A percentile compares a stretch with the other conserved stretches of the same genome.
Evolutionary conservation across 53 echinoderm and acorn worm species (phyloP).

Genomic region (Echinarachnius parma): DNA sequence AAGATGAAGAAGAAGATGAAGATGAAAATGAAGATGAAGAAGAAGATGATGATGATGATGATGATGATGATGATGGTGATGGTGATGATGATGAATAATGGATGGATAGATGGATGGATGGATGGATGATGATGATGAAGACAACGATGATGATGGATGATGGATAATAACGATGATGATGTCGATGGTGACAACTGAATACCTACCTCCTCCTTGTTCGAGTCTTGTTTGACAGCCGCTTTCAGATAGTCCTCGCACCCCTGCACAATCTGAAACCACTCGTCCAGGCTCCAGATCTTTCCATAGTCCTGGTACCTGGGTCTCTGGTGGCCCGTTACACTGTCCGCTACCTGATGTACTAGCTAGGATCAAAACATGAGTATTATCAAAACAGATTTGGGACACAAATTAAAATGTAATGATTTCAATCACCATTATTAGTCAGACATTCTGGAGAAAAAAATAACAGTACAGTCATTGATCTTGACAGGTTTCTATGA

Average conservation of each 20-base stretch:
- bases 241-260: conserved; percentile 64
- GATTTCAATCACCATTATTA: too few relatives aligned
- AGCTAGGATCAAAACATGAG: too few relatives aligned
- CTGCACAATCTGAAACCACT: conserved; percentile 72
- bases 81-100: neutral
- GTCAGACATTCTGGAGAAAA: too few relatives aligned
- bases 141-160: neutral
- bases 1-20: too few relatives aligned
- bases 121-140: neutral
- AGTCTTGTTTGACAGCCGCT: conserved; percentile 52
- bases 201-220: conserved; percentile 62
- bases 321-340: conserved; percentile 59
- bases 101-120: neutral
- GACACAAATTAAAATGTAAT: too few relatives aligned
- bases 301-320: conserved; percentile 82
- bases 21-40: too few relatives aligned
- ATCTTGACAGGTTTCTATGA: too few relatives aligned
- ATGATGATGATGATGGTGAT: conserved; percentile 9
- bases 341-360: conserved; percentile 70
- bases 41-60: conserved; percentile 36
- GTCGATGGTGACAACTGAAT: neutral
- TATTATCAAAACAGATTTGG: too few relatives aligned
- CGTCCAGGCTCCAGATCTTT: conserved; percentile 74
- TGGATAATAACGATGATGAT: neutral
- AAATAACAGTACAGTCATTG: too few relatives aligned